Percentiles rank a stretch among this genome's conserved stretches.
Conservation (phyloP, 2,888 invertebrate species). For the Cryptophagus acutangulus region DNA sequence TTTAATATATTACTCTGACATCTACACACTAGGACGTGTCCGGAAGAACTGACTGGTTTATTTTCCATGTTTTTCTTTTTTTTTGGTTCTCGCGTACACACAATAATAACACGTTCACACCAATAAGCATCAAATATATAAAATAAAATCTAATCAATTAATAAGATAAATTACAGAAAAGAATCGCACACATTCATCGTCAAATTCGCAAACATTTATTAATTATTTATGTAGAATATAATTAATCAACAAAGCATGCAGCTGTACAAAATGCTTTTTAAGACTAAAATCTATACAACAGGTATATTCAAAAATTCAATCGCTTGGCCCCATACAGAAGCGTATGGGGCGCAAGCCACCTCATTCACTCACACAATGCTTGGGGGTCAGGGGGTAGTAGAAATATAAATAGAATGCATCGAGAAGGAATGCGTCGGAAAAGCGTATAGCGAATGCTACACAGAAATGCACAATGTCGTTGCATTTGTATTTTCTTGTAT, state of each 20-base stretch:
- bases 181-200: constrained; percentile 9
- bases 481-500: constrained; percentile 22
- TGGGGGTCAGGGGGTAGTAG: constrained; percentile 30
- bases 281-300: constrained; percentile 41
- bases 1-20: constrained; percentile 18
- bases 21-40: constrained; percentile 28
- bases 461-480: constrained; percentile 35
- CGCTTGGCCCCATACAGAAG: no score
- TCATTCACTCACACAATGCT: constrained; percentile 26
- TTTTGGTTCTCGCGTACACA: constrained; percentile 18
- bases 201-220: constrained; percentile 22
- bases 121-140: constrained; percentile 13
- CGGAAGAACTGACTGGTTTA: constrained; percentile 27
- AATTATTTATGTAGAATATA: constrained; percentile 28
- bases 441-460: constrained; percentile 2
- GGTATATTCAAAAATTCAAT: no score
- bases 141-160: constrained; percentile 4
- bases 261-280: constrained; percentile 47
- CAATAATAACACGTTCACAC: constrained; percentile 17
- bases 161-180: not conserved
- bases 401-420: constrained; percentile 43
- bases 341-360: constrained; percentile 22
- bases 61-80: no score
- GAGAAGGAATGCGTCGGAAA: constrained; percentile 43
- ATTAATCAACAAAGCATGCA: constrained; percentile 46